Evolutionary conservation across 1,140 invertebrate species (phyloP).

Genomic region (Atta cephalotes): DNA sequence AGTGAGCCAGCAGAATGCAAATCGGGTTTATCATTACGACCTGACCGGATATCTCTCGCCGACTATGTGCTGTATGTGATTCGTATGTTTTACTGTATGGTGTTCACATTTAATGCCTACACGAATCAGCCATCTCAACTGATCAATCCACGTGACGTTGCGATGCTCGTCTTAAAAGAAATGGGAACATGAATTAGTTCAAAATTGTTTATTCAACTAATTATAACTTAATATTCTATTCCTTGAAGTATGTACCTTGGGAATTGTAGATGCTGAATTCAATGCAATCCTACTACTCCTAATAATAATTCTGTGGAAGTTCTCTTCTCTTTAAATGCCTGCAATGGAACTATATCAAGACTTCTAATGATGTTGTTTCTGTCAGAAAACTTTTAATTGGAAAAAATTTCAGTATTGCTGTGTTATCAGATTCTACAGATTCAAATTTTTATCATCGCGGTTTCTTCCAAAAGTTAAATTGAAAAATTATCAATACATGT

Average conservation of each 20-base stretch:
- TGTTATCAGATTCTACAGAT: neutral
- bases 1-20: conserved; percentile 25
- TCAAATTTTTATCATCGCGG: neutral
- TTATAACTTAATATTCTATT: conserved; percentile 16
- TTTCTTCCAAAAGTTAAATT: neutral
- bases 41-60: conserved; percentile 27
- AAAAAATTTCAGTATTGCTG: neutral
- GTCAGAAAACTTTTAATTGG: conserved; percentile 7
- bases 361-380: conserved; percentile 15
- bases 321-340: neutral
- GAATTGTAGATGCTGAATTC: neutral
- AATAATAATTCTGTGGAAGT: conserved; percentile 20
- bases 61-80: conserved; percentile 13
- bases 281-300: neutral
- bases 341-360: neutral
- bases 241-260: neutral
- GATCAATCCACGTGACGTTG: neutral
- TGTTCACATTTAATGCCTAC: neutral
- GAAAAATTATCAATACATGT: neutral
- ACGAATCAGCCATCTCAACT: neutral
- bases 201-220: conserved; percentile 16
- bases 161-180: neutral
- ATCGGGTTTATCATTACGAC: conserved; percentile 60
- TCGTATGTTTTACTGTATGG: conserved; percentile 16
- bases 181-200: neutral